Base-by-base conservation (phyloP, 2,888 invertebrate genomes). In the Zaprionus lineosus region DNA sequence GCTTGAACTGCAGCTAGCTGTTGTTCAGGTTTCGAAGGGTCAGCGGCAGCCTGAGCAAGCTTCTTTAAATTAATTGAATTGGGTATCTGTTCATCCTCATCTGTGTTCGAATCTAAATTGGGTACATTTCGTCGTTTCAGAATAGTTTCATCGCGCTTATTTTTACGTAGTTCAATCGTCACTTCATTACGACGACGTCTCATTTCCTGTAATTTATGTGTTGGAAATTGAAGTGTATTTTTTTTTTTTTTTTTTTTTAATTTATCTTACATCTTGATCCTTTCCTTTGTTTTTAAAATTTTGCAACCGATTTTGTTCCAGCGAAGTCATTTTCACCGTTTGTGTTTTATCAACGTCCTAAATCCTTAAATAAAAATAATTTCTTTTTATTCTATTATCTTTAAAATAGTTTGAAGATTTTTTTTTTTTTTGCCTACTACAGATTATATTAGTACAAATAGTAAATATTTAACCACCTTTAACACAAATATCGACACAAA, bases 221-320 rank as follows among this genome's bases (percentile, higher is more conserved):
- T 11, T 21, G 1, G 3, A 2, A 18, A 11, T 8, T 16, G 29
- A 1, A 18, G 16, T 16, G 15, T 28, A 29, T 29, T 14, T 21
- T 14, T 64, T 11, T 28, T 2, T 5, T 15, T 28, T 24, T 8
- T 9, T 19, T 0, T 7, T 14, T 48, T n/a, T 12, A 5, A 6
- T 9, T 8, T 8, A 1, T 11, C 96, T 95, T 93, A 98, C 98
- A 92, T 98, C 98, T 91, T 97, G 97, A 93, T 99, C 98, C 93
- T 98, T 99, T 89, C 98, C 98, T 93, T 97, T 97, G 93, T 99
- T 98, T 94, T 99, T 99, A 92, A 97, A 98, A 91, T 94, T 95
- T 91, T 95, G 95, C 93, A 96, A 94, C 92, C 97, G 95, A 93
- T 94, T 89, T 65, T 87, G 88, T 53, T 89, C 88, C 69, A 89